Conservation (phyloP, 2,113 vertebrate species). For the Alectura lathami region DNA sequence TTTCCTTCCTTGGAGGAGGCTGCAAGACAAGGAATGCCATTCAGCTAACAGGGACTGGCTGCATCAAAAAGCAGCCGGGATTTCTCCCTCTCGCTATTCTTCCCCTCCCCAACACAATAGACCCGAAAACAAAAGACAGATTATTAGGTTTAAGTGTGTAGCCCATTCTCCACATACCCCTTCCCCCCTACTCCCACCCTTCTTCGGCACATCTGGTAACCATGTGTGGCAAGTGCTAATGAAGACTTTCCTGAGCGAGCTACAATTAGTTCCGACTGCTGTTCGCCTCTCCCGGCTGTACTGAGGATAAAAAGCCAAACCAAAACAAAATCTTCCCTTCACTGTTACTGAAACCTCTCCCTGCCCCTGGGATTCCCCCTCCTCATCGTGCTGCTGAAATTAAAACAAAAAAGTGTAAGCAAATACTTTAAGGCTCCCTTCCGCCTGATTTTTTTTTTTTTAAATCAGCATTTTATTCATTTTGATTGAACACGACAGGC, state of each 20-base stretch:
- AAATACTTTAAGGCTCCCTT: conserved; percentile 60
- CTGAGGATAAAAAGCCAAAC: conserved; percentile 7
- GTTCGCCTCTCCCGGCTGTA: conserved; percentile 72
- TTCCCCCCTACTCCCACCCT: conserved; percentile 77
- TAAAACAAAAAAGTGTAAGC: conserved; percentile 55
- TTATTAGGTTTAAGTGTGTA: conserved; percentile 85
- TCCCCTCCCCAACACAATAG: conserved; percentile 81
- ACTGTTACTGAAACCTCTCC: conserved; percentile 35
- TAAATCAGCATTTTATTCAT: conserved; percentile 59
- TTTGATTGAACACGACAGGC: conserved; percentile 73
- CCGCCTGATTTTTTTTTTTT: not conserved
- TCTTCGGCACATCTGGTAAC: conserved; percentile 92
- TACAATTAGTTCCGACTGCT: conserved; percentile 91
- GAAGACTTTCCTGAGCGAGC: conserved; percentile 93
- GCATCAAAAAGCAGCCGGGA: conserved; percentile 79
- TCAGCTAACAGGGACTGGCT: conserved; percentile 78
- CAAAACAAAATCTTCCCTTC: conserved; percentile 61
- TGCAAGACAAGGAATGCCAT: conserved; percentile 86
- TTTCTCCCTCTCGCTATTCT: conserved; percentile 64
- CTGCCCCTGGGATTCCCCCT: conserved; percentile 56
- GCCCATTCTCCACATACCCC: conserved; percentile 71
- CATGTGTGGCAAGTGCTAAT: conserved; percentile 96
- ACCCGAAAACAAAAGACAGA: conserved; percentile 89
- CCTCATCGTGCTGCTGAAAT: conserved; percentile 28
- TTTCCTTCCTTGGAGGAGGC: conserved; percentile 35